A percentile compares a stretch with the other conserved stretches of the same genome.
Conservation (phyloP, 2,113 vertebrate genomes). For the Gymnocephalus cernua region DNA sequence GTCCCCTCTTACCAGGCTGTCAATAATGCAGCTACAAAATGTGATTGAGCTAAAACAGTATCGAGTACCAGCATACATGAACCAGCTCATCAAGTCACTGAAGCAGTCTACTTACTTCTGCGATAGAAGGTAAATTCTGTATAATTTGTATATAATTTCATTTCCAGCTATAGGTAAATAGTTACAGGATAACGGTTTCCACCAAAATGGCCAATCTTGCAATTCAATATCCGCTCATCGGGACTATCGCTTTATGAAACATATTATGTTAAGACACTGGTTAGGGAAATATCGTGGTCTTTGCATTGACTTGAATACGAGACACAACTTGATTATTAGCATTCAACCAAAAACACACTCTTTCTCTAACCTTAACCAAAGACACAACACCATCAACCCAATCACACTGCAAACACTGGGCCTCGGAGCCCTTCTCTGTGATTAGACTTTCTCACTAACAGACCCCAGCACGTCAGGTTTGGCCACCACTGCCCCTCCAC, state of each 20-base stretch:
- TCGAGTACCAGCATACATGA: slow-evolving; percentile 25
- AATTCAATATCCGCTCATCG: not conserved
- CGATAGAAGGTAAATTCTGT: slow-evolving; percentile 41
- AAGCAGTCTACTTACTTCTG: rapidly evolving
- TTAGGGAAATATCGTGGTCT: not conserved
- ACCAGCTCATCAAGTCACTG: slow-evolving; percentile 53
- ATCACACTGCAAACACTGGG: too few species aligned
- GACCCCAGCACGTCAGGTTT: too few species aligned
- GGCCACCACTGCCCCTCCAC: too few species aligned
- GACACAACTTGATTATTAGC: not conserved
- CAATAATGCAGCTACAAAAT: slow-evolving; percentile 6
- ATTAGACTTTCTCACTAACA: too few species aligned
- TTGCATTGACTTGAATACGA: not conserved
- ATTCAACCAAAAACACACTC: not conserved
- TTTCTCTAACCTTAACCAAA: too few species aligned
- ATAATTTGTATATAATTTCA: not conserved
- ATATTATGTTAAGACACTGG: not conserved
- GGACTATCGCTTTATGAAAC: not conserved
- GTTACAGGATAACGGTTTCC: not conserved
- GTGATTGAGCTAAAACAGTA: not conserved
- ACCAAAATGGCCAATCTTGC: not conserved
- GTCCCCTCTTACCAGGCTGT: slow-evolving; percentile 48
- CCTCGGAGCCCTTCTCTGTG: too few species aligned
- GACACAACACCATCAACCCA: too few species aligned
- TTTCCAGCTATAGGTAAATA: not conserved